These are phyloP conservation scores for Halcyon badia DNA, from an alignment of 2,797 vertebrate genomes.

Conservation along the genomic window DNA sequence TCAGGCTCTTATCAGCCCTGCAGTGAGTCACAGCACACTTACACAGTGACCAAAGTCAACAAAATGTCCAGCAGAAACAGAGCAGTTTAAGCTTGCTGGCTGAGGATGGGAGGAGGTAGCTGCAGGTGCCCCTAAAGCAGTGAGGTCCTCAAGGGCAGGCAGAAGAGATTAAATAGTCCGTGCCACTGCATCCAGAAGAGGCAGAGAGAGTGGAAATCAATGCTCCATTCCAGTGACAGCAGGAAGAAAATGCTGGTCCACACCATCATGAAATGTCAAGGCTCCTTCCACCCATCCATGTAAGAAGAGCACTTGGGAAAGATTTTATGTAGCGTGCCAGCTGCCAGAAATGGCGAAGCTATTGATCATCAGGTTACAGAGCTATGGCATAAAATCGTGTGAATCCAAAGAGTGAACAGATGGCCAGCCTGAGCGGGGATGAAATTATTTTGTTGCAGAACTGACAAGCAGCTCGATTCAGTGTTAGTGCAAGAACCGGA, in stretches of 20 bases:
- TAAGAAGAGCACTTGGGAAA: slow-evolving; percentile 40
- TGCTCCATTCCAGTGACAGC: accelerated
- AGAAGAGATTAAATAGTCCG: neutral
- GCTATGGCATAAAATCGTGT: slow-evolving; percentile 26
- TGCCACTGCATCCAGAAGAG: accelerated
- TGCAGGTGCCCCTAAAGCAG: accelerated
- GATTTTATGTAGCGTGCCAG: neutral
- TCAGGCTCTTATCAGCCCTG: neutral
- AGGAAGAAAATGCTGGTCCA: neutral
- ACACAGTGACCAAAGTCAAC: neutral
- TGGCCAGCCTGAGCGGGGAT: slow-evolving; percentile 39
- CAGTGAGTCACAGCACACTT: accelerated
- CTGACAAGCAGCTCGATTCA: slow-evolving; percentile 59
- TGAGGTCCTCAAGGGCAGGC: neutral
- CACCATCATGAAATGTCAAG: neutral
- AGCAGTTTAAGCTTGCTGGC: accelerated
- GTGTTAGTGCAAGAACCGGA: neutral
- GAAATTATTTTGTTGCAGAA: slow-evolving; percentile 62
- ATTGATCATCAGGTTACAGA: slow-evolving; percentile 71
- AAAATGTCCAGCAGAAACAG: neutral
- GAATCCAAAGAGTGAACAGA: slow-evolving; percentile 60
- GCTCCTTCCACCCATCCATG: neutral
- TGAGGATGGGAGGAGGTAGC: neutral
- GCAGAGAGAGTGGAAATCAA: neutral
- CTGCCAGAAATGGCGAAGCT: slow-evolving; percentile 40